A percentile compares a stretch with the other conserved stretches of the same genome.
Evolutionary conservation across 2,888 invertebrate genomes (phyloP).

Genomic region (Subacronicta megacephala): DNA sequence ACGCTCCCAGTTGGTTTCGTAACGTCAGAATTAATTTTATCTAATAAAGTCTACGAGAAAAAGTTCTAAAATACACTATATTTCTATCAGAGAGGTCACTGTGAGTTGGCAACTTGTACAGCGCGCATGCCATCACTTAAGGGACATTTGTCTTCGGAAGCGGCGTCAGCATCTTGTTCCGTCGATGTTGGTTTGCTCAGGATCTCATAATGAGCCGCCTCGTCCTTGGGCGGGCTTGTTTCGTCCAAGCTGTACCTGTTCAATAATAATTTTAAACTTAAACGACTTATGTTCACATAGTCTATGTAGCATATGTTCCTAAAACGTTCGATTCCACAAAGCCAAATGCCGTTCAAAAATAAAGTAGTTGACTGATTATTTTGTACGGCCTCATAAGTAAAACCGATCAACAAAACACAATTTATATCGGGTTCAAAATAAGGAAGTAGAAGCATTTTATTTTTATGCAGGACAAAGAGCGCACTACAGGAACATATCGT

Average conservation of each 20-base stretch:
- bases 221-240: constrained; percentile 89
- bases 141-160: constrained; percentile 45
- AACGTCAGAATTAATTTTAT: neutral
- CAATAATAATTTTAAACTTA: constrained; percentile 5
- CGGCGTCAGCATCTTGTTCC: constrained; percentile 4
- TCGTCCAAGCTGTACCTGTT: constrained; percentile 90
- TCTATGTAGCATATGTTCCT: no score
- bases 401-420: no score
- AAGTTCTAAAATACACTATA: neutral
- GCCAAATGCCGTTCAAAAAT: no score
- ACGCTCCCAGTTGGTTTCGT: neutral
- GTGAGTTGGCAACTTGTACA: constrained; percentile 53
- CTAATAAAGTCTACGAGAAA: neutral
- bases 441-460: no score
- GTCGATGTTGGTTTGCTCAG: constrained; percentile 83
- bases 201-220: constrained; percentile 89
- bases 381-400: no score
- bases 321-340: no score
- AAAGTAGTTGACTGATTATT: no score
- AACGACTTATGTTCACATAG: no score
- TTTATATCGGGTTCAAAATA: no score
- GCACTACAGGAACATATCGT: no score
- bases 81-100: constrained; percentile 33
- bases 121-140: constrained; percentile 62
- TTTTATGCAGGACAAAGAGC: no score